Evolutionary conservation across 1,140 invertebrate species (phyloP).

Genomic region (Cydia strobilella): DNA sequence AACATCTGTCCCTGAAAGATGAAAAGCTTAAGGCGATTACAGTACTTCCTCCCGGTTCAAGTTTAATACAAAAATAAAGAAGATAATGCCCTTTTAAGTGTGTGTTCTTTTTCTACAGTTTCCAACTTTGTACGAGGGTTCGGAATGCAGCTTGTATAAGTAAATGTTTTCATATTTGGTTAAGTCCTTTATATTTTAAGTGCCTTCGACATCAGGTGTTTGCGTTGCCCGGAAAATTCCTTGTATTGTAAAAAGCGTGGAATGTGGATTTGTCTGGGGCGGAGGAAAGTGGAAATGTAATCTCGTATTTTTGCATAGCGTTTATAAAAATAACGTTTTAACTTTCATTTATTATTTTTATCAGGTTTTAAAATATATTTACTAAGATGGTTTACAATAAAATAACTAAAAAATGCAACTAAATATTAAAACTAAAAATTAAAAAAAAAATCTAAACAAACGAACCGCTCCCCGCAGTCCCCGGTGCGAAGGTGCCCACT

Average conservation of each 20-base stretch:
- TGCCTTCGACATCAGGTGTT: slow-evolving; percentile 30
- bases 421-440: too few relatives aligned
- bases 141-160: slow-evolving; percentile 41
- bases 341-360: too few relatives aligned
- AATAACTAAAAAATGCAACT: too few relatives aligned
- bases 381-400: too few relatives aligned
- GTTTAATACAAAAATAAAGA: slow-evolving; percentile 76
- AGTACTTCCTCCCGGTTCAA: slow-evolving; percentile 61
- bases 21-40: slow-evolving; percentile 78
- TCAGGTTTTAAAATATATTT: too few relatives aligned
- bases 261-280: background rate
- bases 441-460: too few relatives aligned
- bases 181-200: slow-evolving; percentile 43
- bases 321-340: background rate
- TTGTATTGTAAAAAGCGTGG: slow-evolving; percentile 26
- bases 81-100: slow-evolving; percentile 69
- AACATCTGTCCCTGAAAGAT: slow-evolving; percentile 72
- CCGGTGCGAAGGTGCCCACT: too few relatives aligned
- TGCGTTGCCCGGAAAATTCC: background rate
- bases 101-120: slow-evolving; percentile 59
- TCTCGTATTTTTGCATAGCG: background rate
- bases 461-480: too few relatives aligned
- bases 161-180: slow-evolving; percentile 64
- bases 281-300: background rate
- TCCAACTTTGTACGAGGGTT: slow-evolving; percentile 46